Conservation (phyloP, 1,140 invertebrate genomes). For the Nebria ingens region DNA sequence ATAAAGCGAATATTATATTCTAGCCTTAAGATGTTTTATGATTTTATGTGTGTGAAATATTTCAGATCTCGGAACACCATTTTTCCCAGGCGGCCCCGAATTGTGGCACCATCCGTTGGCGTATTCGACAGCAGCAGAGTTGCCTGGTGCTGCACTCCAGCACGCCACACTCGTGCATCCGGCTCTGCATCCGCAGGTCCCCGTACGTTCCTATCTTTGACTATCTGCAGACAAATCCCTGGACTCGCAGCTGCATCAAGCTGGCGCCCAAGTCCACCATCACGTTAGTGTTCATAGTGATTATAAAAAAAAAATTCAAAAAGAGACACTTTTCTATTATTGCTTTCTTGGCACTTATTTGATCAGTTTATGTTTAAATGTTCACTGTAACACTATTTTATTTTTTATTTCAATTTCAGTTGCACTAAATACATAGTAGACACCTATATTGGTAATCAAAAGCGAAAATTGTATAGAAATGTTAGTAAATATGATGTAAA, state of each 20-base stretch:
- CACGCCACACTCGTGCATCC: slow-evolving; percentile 86
- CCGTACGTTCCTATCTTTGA: slow-evolving; percentile 92
- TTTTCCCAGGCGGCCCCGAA: slow-evolving; percentile 87
- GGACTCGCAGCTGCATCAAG: slow-evolving; percentile 41
- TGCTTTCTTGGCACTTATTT: too few species aligned
- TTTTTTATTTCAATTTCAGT: too few species aligned
- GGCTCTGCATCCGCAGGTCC: slow-evolving; percentile 92
- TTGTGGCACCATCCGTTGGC: slow-evolving; percentile 88
- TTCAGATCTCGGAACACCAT: slow-evolving; percentile 83
- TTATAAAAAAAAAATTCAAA: too few species aligned
- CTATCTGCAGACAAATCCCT: slow-evolving; percentile 81
- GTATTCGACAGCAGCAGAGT: slow-evolving; percentile 66
- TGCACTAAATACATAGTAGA: too few species aligned
- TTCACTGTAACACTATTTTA: too few species aligned
- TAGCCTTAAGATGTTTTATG: too few species aligned
- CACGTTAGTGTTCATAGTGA: slow-evolving; percentile 31
- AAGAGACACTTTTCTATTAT: too few species aligned
- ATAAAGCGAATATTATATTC: too few species aligned
- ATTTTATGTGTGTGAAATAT: slow-evolving; percentile 26
- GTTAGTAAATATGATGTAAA: too few species aligned
- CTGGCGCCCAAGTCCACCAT: slow-evolving; percentile 40
- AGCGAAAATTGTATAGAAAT: too few species aligned
- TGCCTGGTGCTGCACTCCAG: slow-evolving; percentile 71
- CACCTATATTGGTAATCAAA: too few species aligned
- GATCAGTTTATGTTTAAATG: too few species aligned